phyloP scores from a whole-genome alignment of 2,113 vertebrate species.

The Alethe diademata region DNA sequence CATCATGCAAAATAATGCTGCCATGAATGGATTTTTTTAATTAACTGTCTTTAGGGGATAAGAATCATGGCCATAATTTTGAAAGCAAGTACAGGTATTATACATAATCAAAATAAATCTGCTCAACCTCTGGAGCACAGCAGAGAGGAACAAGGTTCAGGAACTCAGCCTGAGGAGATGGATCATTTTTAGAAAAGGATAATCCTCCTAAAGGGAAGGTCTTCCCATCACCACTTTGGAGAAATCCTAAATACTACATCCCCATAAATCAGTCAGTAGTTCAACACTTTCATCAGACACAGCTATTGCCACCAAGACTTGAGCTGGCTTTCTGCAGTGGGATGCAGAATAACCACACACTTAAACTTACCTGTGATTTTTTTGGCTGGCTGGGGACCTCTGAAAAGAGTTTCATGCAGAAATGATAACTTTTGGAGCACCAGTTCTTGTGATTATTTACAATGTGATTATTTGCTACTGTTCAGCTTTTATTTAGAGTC shows the following conservation, averaged over 20 bases:
- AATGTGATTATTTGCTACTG: not conserved
- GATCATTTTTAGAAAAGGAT: not conserved
- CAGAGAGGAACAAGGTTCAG: not conserved
- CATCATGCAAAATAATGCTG: not conserved
- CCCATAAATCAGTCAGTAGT: not conserved
- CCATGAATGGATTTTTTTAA: not conserved
- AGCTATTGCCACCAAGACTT: not conserved
- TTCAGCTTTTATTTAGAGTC: not conserved
- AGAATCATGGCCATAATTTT: not conserved
- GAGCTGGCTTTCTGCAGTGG: not conserved
- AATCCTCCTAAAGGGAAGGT: not conserved
- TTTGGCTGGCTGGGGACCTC: not conserved
- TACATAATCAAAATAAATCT: not conserved
- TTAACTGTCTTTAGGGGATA: not conserved
- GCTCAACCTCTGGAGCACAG: not conserved
- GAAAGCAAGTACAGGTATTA: not conserved
- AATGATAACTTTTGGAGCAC: not conserved
- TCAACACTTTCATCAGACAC: not conserved
- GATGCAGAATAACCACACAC: not conserved
- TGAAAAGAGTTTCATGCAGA: not conserved
- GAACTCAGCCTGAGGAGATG: not conserved
- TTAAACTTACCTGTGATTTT: not conserved
- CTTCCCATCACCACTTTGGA: not conserved
- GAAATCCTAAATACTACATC: not conserved
- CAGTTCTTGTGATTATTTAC: not conserved